A percentile compares a stretch with the other conserved stretches of the same genome.
These are phyloP conservation scores for Plutomurus gul DNA, from an alignment of 1,140 invertebrate genomes.

Conservation along the genomic window DNA sequence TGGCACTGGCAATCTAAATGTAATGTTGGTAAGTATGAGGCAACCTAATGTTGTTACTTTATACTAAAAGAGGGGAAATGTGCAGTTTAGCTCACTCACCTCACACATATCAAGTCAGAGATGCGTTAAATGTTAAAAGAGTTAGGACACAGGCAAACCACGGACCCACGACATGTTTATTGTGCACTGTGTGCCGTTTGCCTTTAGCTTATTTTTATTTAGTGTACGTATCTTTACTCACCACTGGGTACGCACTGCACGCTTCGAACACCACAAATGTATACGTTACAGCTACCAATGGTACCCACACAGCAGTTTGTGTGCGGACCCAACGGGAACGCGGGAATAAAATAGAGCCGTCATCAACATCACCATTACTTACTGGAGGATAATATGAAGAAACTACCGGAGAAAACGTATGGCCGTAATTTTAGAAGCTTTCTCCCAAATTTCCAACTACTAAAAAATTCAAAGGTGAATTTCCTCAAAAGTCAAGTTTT, in stretches of 20 bases:
- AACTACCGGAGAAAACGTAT: neutral
- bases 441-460: constrained; percentile 48
- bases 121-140: constrained; percentile 24
- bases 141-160: neutral
- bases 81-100: neutral
- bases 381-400: constrained; percentile 11
- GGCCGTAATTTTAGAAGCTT: constrained; percentile 44
- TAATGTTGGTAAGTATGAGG: too few relatives aligned
- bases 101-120: neutral
- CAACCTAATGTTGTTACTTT: too few relatives aligned
- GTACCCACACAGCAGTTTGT: too few relatives aligned
- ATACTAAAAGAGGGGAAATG: too few relatives aligned
- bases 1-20: too few relatives aligned
- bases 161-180: neutral
- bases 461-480: constrained; percentile 50
- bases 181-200: neutral
- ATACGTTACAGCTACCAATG: too few relatives aligned
- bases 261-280: too few relatives aligned
- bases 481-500: constrained; percentile 22
- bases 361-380: constrained; percentile 34
- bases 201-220: constrained; percentile 11
- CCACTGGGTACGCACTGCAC: too few relatives aligned
- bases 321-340: constrained; percentile 1
- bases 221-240: neutral
- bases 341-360: constrained; percentile 36